These are phyloP conservation scores for Polypterus bichir DNA, from an alignment of 2,113 vertebrate species.

Conservation along the genomic window DNA sequence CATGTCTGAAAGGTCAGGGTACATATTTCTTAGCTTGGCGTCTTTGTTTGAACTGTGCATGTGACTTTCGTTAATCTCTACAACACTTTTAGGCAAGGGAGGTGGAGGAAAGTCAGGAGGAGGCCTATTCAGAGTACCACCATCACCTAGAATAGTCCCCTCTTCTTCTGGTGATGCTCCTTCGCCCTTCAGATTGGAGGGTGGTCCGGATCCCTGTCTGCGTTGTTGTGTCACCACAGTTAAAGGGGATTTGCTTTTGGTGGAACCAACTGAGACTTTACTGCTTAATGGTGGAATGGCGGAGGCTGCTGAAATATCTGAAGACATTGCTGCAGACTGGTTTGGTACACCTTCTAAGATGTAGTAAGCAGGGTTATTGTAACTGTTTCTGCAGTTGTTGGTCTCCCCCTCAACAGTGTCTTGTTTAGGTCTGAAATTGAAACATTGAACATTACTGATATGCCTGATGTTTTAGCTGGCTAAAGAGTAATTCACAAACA, in stretches of 20 bases:
- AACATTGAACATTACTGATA: not conserved
- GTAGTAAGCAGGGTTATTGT: constrained; percentile 93
- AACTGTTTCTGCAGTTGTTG: constrained; percentile 72
- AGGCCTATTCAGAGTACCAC: constrained; percentile 54
- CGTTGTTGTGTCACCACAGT: constrained; percentile 25
- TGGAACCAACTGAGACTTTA: constrained; percentile 33
- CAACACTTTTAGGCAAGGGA: constrained; percentile 61
- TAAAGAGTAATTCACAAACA: too few species aligned
- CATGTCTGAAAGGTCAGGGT: constrained; percentile 47
- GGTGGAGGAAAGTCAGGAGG: constrained; percentile 76
- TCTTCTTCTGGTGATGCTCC: constrained; percentile 76
- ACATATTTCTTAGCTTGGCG: constrained; percentile 34
- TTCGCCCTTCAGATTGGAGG: constrained; percentile 44
- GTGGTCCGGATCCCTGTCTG: constrained; percentile 34
- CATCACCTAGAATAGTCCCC: constrained; percentile 15
- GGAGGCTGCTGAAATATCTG: constrained; percentile 44
- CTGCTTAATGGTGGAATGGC: constrained; percentile 23
- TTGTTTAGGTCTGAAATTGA: constrained; percentile 50
- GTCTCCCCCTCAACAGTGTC: constrained; percentile 55
- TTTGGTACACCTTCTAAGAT: constrained; percentile 89
- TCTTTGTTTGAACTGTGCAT: constrained; percentile 37
- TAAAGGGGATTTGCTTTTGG: constrained; percentile 52
- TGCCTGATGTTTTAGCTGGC: too few species aligned
- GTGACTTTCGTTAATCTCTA: constrained; percentile 43
- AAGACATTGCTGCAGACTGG: constrained; percentile 53